These are phyloP conservation scores for Seriola aureovittata DNA, from an alignment of 2,113 vertebrate species.

Conservation along the genomic window DNA sequence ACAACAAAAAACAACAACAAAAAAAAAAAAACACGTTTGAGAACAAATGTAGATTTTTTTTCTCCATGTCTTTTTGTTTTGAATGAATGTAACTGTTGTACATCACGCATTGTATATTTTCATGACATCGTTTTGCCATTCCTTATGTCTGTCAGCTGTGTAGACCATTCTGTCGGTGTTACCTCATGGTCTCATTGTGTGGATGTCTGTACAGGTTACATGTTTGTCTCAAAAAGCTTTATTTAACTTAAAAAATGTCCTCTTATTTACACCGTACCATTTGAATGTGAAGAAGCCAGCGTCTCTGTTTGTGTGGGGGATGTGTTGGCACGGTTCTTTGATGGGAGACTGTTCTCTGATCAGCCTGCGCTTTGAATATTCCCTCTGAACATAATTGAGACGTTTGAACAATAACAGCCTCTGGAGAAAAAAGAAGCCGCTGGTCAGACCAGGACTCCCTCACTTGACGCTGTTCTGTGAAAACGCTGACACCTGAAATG, in stretches of 20 bases:
- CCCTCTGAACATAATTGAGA: conserved; percentile 60
- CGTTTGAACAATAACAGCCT: conserved; percentile 46
- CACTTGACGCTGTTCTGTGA: conserved; percentile 61
- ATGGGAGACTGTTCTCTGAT: conserved; percentile 61
- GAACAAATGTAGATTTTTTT: conserved; percentile 73
- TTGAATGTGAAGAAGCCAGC: conserved; percentile 73
- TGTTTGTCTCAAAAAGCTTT: conserved; percentile 66
- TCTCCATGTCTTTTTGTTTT: conserved; percentile 60
- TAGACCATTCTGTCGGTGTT: conserved; percentile 62
- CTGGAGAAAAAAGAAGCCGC: background rate
- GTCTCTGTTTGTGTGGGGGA: conserved; percentile 54
- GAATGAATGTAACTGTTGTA: conserved; percentile 78
- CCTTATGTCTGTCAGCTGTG: conserved; percentile 65
- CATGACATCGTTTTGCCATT: conserved; percentile 69
- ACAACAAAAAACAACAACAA: conserved; percentile 52
- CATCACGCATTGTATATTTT: conserved; percentile 73
- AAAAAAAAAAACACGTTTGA: conserved; percentile 55
- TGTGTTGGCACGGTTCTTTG: conserved; percentile 33
- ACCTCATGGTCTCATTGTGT: conserved; percentile 65
- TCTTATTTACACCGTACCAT: conserved; percentile 62
- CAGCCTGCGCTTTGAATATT: conserved; percentile 58
- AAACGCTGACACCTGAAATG: conserved; percentile 79
- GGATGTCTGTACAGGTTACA: conserved; percentile 59
- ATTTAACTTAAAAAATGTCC: conserved; percentile 48
- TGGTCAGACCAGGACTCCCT: conserved; percentile 46